A percentile compares a stretch with the other conserved stretches of the same genome.
Evolutionary conservation across 2,113 vertebrate species (phyloP).

Genomic region (Ammospiza nelsoni): DNA sequence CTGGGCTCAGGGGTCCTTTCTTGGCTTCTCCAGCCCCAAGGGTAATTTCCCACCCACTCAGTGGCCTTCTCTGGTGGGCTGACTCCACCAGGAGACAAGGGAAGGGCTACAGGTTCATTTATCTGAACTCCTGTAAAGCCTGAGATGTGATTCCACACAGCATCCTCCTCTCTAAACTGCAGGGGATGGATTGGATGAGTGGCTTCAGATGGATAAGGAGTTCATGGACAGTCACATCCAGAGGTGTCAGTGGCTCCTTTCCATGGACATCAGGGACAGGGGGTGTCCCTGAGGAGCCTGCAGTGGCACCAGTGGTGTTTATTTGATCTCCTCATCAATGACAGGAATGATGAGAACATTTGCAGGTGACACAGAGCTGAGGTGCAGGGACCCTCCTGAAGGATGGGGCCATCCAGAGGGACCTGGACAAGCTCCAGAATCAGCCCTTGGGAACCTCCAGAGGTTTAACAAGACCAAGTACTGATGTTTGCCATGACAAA

Average conservation of each 20-base stretch:
- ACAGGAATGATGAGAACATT: accelerated
- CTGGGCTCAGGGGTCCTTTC: background rate
- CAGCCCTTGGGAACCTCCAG: background rate
- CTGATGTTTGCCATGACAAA: background rate
- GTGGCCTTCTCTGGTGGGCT: background rate
- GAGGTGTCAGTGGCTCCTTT: background rate
- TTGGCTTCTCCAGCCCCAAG: background rate
- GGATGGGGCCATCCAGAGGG: background rate
- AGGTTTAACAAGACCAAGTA: background rate
- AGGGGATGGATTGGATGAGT: background rate
- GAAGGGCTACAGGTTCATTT: background rate
- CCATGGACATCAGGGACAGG: background rate
- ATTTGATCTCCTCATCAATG: background rate
- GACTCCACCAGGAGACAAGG: background rate
- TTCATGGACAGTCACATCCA: background rate
- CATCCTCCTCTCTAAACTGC: background rate
- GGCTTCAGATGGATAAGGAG: background rate
- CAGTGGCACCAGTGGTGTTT: background rate
- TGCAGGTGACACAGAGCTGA: background rate
- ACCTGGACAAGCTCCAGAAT: background rate
- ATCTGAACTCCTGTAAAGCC: background rate
- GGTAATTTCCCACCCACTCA: background rate
- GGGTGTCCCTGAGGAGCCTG: background rate
- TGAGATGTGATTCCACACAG: background rate
- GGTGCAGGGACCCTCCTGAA: background rate